Base-by-base conservation (phyloP, 1,140 invertebrate species). In the Diabrotica undecimpunctata region DNA sequence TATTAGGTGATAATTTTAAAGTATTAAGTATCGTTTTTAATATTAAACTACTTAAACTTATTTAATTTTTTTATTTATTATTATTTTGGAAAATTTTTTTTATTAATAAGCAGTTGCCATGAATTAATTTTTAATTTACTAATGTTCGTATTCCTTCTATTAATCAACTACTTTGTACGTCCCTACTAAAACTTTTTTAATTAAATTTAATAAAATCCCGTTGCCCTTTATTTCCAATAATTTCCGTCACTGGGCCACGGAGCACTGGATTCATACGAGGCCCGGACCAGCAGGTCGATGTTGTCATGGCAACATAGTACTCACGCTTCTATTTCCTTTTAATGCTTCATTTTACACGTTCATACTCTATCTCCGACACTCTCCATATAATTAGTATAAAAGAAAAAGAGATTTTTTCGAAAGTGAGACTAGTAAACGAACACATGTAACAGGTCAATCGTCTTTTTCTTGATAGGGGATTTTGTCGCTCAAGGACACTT, bases 291-390 rank as follows among this genome's bases (percentile, higher is more conserved):
- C 46, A 61, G 59, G 59, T 61, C 59, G 59, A 61, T 61, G 59
- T 61, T 61, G 59, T 39, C 59, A 61, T 61, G 46, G 59, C 59
- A 51, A 61, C 59, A 61, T 61, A 61, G 59, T 61, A 61, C 25
- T 52, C 46, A 52, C 59, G n/a, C 46, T 25, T 50, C 59, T 61
- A 61, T 61, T 51, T 61, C 46, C 41, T 52, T 61, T 61, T 61
- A 61, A 61, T 61, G 59, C 59, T 52, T 61, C 59, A 61, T 61
- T 61, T 61, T 61, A 61, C 59, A 61, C 59, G 59, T 61, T 52
- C 13, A 61, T 52, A 35, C 25, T 61, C 25, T 52, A 61, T 61
- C 59, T 35, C 57, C 51, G 41, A 39, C 59, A 61, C 59, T 12
- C 57, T 53, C 13, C 41, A 41, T 39, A 61, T 50, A 61, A 61